These are phyloP conservation scores for Trialeurodes vaporariorum DNA, from an alignment of 1,140 invertebrate genomes.

Conservation along the genomic window DNA sequence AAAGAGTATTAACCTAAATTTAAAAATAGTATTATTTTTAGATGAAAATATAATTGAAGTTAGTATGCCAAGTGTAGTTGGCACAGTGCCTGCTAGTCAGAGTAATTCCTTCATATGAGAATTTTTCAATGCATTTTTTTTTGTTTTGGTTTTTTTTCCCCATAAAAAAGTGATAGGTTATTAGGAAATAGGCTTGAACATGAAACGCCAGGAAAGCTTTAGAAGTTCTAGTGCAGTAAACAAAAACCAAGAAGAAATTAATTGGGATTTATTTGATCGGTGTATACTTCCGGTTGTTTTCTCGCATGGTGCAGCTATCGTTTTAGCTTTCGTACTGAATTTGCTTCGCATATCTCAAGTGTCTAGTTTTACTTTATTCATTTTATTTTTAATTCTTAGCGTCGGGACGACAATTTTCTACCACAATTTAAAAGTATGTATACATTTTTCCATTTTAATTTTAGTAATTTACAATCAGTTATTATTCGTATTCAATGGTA, in stretches of 20 bases:
- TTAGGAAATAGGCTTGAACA: conserved; percentile 7
- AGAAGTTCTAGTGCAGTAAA: not conserved
- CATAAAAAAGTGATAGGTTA: not conserved
- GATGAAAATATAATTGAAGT: not conserved
- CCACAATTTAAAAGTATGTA: conserved; percentile 64
- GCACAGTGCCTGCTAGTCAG: not conserved
- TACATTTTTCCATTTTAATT: not conserved
- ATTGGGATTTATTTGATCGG: conserved; percentile 66
- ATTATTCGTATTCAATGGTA: too few species aligned
- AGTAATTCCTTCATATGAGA: not conserved
- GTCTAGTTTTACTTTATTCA: conserved; percentile 59
- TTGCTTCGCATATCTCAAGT: conserved; percentile 54
- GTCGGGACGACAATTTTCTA: conserved; percentile 62
- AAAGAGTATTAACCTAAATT: not conserved
- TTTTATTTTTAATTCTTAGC: conserved; percentile 54
- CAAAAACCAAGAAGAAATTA: conserved; percentile 31
- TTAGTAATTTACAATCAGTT: too few species aligned
- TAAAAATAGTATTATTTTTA: not conserved
- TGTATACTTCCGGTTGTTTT: conserved; percentile 61
- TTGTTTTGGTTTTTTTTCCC: too few species aligned
- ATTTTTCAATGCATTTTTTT: not conserved
- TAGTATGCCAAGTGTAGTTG: not conserved
- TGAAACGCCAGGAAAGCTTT: conserved; percentile 10
- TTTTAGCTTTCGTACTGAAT: conserved; percentile 55
- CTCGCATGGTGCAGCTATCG: conserved; percentile 60